A percentile compares a stretch with the other conserved stretches of the same genome.
Evolutionary conservation across 2,113 vertebrate species (phyloP).

Genomic region (Neolamprologus ventralis): DNA sequence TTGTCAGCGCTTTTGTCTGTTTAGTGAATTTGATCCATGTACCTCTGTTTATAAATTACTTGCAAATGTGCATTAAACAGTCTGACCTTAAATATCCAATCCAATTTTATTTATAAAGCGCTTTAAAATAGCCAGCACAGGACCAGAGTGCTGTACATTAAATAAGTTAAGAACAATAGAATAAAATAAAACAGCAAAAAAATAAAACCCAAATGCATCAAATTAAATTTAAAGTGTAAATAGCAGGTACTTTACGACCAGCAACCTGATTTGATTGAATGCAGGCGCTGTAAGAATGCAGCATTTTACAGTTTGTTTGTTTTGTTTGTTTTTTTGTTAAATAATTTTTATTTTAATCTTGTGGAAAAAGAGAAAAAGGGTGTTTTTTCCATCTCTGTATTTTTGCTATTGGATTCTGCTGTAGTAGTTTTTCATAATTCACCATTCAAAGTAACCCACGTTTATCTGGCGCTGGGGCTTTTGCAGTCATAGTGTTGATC

Average conservation of each 20-base stretch:
- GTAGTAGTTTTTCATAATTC: background rate
- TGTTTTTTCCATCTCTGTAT: background rate
- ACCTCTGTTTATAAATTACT: background rate
- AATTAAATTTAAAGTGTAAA: background rate
- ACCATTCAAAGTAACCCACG: rapidly evolving
- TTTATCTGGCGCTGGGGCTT: background rate
- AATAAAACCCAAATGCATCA: background rate
- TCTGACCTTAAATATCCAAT: background rate
- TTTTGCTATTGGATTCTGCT: rapidly evolving
- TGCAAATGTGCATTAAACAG: background rate
- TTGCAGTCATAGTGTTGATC: background rate
- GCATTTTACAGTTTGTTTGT: rapidly evolving
- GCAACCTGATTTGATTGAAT: background rate
- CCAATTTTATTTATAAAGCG: background rate
- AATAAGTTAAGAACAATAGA: background rate
- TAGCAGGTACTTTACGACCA: background rate
- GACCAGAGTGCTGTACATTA: background rate
- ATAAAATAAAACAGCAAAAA: background rate
- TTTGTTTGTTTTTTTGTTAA: background rate
- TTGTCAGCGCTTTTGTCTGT: background rate
- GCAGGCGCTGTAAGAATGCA: background rate
- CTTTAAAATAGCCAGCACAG: background rate
- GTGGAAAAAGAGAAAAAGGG: background rate
- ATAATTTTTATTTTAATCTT: rapidly evolving
- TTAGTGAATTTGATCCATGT: background rate